phyloP scores from a whole-genome alignment of 2,113 vertebrate species.

The Dunckerocampus dactyliophorus region DNA sequence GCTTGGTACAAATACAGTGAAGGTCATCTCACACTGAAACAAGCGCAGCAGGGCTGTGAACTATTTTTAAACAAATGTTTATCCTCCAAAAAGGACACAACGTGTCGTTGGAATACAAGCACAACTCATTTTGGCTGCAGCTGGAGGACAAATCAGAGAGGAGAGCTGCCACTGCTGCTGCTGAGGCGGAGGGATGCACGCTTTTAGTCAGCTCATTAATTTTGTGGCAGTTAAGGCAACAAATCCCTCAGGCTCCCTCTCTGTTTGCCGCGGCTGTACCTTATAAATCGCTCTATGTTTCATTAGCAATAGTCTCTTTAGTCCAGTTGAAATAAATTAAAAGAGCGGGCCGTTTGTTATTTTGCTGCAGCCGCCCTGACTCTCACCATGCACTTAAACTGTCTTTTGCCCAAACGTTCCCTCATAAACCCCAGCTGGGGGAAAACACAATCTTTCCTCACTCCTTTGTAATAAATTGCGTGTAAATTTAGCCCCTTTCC shows the following conservation, averaged over 20 bases:
- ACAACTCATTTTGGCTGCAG: slow-evolving; percentile 30
- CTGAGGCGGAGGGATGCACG: slow-evolving; percentile 18
- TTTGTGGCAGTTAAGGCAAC: slow-evolving; percentile 56
- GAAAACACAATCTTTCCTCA: no score
- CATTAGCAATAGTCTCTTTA: slow-evolving; percentile 24
- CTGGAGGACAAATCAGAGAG: slow-evolving; percentile 45
- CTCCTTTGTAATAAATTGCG: slow-evolving; percentile 3
- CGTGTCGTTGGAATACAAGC: slow-evolving; percentile 44
- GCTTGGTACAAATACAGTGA: no score
- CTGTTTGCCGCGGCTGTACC: slow-evolving; percentile 27
- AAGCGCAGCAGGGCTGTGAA: no score
- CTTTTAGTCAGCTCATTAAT: slow-evolving; percentile 59
- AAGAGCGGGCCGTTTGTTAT: slow-evolving; percentile 1
- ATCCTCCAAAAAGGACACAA: slow-evolving; percentile 47
- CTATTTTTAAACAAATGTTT: slow-evolving; percentile 39
- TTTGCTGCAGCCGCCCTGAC: background rate
- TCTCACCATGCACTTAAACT: background rate
- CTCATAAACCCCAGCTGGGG: background rate
- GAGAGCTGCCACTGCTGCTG: slow-evolving; percentile 26
- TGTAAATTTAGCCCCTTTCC: slow-evolving; percentile 34
- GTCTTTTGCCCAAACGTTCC: background rate
- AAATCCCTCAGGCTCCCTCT: slow-evolving; percentile 40
- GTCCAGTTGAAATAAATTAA: slow-evolving; percentile 9
- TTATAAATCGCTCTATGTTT: slow-evolving; percentile 31
- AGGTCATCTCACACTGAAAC: no score